Base-by-base conservation (phyloP, 2,888 invertebrate genomes). In the Quadriops clusia region DNA sequence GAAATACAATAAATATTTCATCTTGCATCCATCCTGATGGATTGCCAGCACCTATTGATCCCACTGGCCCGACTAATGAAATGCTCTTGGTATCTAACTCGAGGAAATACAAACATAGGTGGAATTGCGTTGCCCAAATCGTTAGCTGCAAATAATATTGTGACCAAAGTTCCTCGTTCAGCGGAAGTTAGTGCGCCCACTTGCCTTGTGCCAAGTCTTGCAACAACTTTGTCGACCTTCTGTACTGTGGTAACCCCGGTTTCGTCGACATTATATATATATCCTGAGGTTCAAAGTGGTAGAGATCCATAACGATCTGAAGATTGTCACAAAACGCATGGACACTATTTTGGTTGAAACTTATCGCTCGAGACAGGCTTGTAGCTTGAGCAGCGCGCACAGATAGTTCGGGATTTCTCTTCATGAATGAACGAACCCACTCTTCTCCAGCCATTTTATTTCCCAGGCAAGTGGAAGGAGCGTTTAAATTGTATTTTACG, bases 161-260 rank as follows among this genome's bases (percentile, higher is more conserved):
- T 51, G 1, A 51, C 44, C 22, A 50, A 17, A 8, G 41, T 39
- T 8, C 47, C 46, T 12, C 48, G 23, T 42, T n/a, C n/a, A 53
- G 50, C 9, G 5, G 50, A 53, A 8, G 51, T 51, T 3, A 49
- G 11, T 5, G 36, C 26, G 5, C 50, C 50, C 9, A 56, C 40
- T 34, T 54, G 49, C 28, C 45, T 49, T 3, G 30, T 23, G 7
- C 51, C 54, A 33, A 42, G 44, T 24, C 35, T 37, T 4, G 51
- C 53, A 28, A 56, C 25, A n/a, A 58, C 33, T 39, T 17, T 35
- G 20, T 40, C 28, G 4, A 56, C 56, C 32, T 46, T 53, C 30
- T 58, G 54, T 2, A 60, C 58, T 2, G 57, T 57, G 4, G 57
- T 55, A 51, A 24, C 24, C 7, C 24, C 24, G n/a, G 3, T 24